Base-by-base conservation (phyloP, 2,113 vertebrate genomes). In the Chionomys nivalis region DNA sequence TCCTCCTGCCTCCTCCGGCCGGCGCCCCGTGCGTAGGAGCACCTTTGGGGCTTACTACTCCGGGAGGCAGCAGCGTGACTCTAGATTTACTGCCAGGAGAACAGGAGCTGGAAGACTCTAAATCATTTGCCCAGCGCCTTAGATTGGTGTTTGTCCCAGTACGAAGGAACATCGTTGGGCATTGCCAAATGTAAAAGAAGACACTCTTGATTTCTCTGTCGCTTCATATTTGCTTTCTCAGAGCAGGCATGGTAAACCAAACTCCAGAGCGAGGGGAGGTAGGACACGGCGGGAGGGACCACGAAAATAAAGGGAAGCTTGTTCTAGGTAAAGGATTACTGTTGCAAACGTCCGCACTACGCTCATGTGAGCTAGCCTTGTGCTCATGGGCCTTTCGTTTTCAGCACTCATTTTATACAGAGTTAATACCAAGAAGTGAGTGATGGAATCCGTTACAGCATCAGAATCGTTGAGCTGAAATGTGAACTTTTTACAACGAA, bases 141-240 rank as follows among this genome's bases (percentile, higher is more conserved):
- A 55, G 55, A 44, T 5, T n/a, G 39, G n/a, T 65, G 23, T 21
- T 79, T 70, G 52, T 31, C 2, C 28, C 31, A 23, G 7, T 39
- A 7, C 21, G 6, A 42, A 86, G 79, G 0, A 24, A 73, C n/a
- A 39, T 73, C 19, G 31, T 24, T 66, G 86, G 65, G 19, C 49
- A 9, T 63, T 14, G 33, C 4, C 36, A 58, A 24, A 12, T 12
- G 65, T 14, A 58, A 61, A 83, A 33, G 58, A 47, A 52, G 63
- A 3, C 3, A 4, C 5, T 0, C 14, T 16, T 0, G 9, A 14
- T 23, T 44, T 47, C 31, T 77, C 39, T 19, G 44, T 9, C 1
- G 6, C 49, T 66, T 44, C 4, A 13, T 19, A 75, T n/a, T 89
- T 68, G 65, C 47, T 89, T 68, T 16, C 72, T 82, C 66, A 58